Evolutionary conservation across 1,140 invertebrate genomes (phyloP).

Genomic region (Cotesia vestalis): DNA sequence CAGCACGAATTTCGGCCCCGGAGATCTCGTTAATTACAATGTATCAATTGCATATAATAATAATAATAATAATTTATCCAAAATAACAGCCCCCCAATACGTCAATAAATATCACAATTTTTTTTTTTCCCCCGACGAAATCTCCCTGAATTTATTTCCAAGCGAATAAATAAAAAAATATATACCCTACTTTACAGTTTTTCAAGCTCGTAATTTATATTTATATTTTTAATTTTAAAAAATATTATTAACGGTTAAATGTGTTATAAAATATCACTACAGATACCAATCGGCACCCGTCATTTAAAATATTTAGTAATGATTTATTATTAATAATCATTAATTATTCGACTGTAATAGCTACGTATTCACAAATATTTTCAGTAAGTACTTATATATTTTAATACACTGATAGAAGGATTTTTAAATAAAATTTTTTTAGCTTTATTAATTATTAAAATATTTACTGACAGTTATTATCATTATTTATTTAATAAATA

Average conservation of each 20-base stretch:
- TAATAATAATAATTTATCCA: neutral
- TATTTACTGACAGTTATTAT: too few species aligned
- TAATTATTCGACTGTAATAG: neutral
- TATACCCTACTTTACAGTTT: slow-evolving; percentile 5
- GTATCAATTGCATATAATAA: too few species aligned
- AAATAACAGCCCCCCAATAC: neutral
- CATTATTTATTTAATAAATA: too few species aligned
- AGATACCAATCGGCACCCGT: slow-evolving; percentile 1
- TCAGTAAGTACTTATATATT: neutral
- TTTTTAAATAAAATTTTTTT: too few species aligned
- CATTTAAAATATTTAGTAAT: too few species aligned
- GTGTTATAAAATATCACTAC: slow-evolving; percentile 2
- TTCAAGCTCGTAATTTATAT: too few species aligned
- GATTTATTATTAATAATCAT: too few species aligned
- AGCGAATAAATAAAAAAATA: slow-evolving; percentile 14
- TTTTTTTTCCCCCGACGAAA: neutral
- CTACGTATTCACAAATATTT: slow-evolving; percentile 15
- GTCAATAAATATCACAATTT: too few species aligned
- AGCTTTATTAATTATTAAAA: too few species aligned
- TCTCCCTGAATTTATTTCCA: neutral
- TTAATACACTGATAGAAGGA: too few species aligned
- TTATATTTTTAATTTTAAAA: too few species aligned
- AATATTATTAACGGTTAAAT: neutral
- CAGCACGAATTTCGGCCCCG: neutral
- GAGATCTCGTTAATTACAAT: slow-evolving; percentile 24